Percentiles rank a stretch among this genome's conserved stretches.
phyloP scores from a whole-genome alignment of 2,888 invertebrate genomes.

The Lysandra coridon region DNA sequence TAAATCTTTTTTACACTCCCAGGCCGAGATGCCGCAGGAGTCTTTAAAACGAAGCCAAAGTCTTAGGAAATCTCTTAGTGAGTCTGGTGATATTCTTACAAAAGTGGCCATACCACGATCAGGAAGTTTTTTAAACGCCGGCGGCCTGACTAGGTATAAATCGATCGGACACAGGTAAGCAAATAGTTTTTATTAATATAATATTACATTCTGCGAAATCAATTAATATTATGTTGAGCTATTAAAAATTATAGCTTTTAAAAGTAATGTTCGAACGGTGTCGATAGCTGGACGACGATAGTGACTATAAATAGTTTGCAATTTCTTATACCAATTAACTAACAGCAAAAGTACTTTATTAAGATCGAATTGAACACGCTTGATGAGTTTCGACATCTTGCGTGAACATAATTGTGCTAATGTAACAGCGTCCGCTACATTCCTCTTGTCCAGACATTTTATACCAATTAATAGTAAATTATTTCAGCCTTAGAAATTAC shows the following conservation, averaged over 20 bases:
- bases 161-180: constrained; percentile 84
- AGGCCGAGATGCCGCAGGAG: constrained; percentile 58
- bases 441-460: constrained; percentile 53
- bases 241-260: not conserved
- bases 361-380: constrained; percentile 58
- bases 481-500: constrained; percentile 10
- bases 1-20: constrained; percentile 58
- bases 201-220: not conserved
- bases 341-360: constrained; percentile 54
- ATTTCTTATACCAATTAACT: not conserved
- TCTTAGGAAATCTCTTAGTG: constrained; percentile 71
- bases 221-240: not conserved
- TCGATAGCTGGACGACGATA: not conserved
- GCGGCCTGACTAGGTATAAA: constrained; percentile 88
- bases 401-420: constrained; percentile 67
- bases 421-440: constrained; percentile 68
- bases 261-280: not conserved
- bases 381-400: constrained; percentile 65
- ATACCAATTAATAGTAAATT: constrained; percentile 27
- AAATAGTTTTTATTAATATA: constrained; percentile 10
- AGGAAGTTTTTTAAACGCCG: constrained; percentile 91
- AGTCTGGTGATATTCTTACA: constrained; percentile 90
- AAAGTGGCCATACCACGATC: constrained; percentile 92
- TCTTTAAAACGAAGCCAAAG: constrained; percentile 73
- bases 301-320: not conserved